Evolutionary conservation across 2,888 invertebrate genomes (phyloP).

Genomic region (Drosophila paranaensis): DNA sequence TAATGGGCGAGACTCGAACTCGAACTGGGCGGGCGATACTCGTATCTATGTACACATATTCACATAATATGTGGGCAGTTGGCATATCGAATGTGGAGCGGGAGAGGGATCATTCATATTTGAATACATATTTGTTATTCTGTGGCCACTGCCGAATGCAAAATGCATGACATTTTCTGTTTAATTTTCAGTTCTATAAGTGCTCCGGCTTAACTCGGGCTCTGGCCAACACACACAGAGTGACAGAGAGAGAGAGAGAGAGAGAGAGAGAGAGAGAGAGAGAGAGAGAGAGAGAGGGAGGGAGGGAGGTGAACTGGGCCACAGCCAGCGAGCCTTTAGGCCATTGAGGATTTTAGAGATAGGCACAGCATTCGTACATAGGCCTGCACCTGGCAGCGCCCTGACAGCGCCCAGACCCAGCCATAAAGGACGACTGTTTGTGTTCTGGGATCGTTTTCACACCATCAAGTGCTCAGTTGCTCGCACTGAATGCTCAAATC

Average conservation of each 20-base stretch:
- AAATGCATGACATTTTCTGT: conserved; percentile 77
- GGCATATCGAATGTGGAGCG: conserved; percentile 4
- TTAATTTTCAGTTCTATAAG: conserved; percentile 74
- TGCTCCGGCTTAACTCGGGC: conserved; percentile 61
- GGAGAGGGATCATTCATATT: conserved; percentile 19
- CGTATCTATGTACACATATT: conserved; percentile 28
- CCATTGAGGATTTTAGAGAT: conserved; percentile 39
- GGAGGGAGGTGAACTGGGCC: background rate
- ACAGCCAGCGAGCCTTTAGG: conserved; percentile 17
- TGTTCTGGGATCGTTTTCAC: conserved; percentile 36
- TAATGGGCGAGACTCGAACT: conserved; percentile 65
- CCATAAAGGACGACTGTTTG: conserved; percentile 1
- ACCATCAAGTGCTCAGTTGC: conserved; percentile 32
- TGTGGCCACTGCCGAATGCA: conserved; percentile 64
- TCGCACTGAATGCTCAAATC: conserved; percentile 2
- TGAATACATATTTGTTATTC: conserved; percentile 42
- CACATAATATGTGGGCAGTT: conserved; percentile 39
- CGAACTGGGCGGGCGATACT: conserved; percentile 32
- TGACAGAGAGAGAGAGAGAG: background rate
- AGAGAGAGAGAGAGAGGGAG: background rate
- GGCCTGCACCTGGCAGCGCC: conserved; percentile 9
- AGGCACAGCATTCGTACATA: conserved; percentile 20
- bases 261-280: background rate
- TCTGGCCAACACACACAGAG: conserved; percentile 12
- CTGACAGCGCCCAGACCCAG: background rate